A percentile compares a stretch with the other conserved stretches of the same genome.
phyloP scores from a whole-genome alignment of 2,113 vertebrate genomes.

The Loxodonta africana region DNA sequence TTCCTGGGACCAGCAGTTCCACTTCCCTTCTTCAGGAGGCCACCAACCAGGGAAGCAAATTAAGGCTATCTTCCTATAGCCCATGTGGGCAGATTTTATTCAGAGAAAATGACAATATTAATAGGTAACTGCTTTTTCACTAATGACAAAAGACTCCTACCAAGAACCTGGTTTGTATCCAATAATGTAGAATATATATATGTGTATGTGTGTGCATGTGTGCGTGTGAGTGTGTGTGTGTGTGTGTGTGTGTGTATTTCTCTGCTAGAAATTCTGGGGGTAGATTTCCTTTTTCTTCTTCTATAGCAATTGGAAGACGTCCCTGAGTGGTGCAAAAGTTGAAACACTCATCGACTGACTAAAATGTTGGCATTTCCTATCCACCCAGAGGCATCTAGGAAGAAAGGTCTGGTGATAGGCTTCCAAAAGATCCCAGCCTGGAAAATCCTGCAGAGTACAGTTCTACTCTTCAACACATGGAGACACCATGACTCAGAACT shows the following conservation, averaged over 20 bases:
- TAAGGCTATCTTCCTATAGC: slow-evolving; percentile 23
- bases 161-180: slow-evolving; percentile 76
- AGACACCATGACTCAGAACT: not conserved
- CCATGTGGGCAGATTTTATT: slow-evolving; percentile 38
- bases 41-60: slow-evolving; percentile 77
- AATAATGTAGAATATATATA: slow-evolving; percentile 78
- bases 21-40: slow-evolving; percentile 70
- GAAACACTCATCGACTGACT: not conserved
- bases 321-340: no score
- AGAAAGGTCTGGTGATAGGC: not conserved
- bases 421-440: not conserved
- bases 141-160: slow-evolving; percentile 84
- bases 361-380: not conserved
- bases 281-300: slow-evolving; percentile 74
- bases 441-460: not conserved
- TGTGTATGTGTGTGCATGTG: not conserved
- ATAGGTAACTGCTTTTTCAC: slow-evolving; percentile 85
- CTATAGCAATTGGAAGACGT: slow-evolving; percentile 47
- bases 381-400: not conserved
- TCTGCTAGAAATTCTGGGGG: slow-evolving; percentile 69
- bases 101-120: slow-evolving; percentile 87
- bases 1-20: slow-evolving; percentile 71
- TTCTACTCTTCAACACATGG: not conserved
- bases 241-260: slow-evolving; percentile 27
- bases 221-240: not conserved